Conservation (phyloP, 2,797 vertebrate genomes). For the Alfaro cultratus region DNA sequence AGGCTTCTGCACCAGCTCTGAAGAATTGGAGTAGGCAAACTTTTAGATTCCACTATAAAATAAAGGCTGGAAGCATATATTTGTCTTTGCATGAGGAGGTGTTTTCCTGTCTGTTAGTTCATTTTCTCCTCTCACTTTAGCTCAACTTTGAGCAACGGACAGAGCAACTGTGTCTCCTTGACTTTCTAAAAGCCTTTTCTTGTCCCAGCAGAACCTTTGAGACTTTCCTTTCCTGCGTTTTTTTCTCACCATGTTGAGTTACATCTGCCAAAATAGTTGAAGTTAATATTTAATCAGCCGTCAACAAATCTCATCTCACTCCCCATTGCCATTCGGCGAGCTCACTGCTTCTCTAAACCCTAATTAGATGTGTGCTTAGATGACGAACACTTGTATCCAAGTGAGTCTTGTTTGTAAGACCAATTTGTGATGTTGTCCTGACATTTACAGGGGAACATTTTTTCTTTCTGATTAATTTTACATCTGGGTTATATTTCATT, state of each 20-base stretch:
- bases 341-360: slow-evolving; percentile 4
- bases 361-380: slow-evolving; percentile 7
- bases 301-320: slow-evolving; percentile 28
- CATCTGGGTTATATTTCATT: background rate
- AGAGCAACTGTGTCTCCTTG: background rate
- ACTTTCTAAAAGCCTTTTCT: slow-evolving; percentile 26
- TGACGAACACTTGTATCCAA: background rate
- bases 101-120: background rate
- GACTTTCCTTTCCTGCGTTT: background rate
- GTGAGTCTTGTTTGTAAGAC: background rate
- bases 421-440: background rate
- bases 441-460: background rate
- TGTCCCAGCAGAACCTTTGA: slow-evolving; percentile 26
- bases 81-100: background rate
- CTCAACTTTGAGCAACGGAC: background rate
- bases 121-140: background rate
- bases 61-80: background rate
- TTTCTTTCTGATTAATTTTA: background rate
- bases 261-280: slow-evolving; percentile 43
- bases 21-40: background rate
- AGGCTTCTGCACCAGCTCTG: background rate
- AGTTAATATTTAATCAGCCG: slow-evolving; percentile 60
- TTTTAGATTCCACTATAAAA: background rate
- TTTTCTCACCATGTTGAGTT: slow-evolving; percentile 8
- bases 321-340: background rate